These are phyloP conservation scores for Vicugna pacos DNA, from an alignment of 2,113 vertebrate genomes.

Conservation along the genomic window DNA sequence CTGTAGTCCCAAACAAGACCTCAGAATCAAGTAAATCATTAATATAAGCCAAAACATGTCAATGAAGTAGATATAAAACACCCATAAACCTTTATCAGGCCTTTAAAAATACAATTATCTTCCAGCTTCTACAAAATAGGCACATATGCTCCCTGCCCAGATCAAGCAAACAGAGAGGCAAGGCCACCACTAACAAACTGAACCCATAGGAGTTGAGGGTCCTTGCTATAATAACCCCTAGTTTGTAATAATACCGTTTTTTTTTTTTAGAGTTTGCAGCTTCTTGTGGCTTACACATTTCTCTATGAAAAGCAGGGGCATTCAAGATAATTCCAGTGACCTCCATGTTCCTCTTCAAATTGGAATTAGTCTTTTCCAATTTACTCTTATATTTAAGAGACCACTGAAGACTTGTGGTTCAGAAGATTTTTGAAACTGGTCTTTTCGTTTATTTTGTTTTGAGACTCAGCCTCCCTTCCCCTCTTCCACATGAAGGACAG, in stretches of 20 bases:
- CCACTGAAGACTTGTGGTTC: neutral
- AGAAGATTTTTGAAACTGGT: neutral
- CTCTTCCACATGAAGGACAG: neutral
- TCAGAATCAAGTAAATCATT: neutral
- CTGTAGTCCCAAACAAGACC: neutral
- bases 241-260: neutral
- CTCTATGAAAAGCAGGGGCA: neutral
- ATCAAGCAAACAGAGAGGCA: neutral
- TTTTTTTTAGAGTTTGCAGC: too few species aligned
- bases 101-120: neutral
- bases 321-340: neutral
- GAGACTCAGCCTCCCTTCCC: neutral
- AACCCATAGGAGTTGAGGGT: neutral
- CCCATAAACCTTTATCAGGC: neutral
- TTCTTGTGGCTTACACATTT: neutral
- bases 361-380: neutral
- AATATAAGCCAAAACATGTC: neutral
- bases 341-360: neutral
- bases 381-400: neutral
- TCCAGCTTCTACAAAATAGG: neutral
- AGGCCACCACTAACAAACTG: rapidly evolving
- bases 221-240: neutral
- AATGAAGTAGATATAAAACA: constrained; percentile 13
- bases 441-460: constrained; percentile 40
- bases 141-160: neutral